Evolutionary conservation across 2,888 invertebrate species (phyloP), one percentile per base, ranked within the genome.

Genomic region (Esperia sulphurella): DNA sequence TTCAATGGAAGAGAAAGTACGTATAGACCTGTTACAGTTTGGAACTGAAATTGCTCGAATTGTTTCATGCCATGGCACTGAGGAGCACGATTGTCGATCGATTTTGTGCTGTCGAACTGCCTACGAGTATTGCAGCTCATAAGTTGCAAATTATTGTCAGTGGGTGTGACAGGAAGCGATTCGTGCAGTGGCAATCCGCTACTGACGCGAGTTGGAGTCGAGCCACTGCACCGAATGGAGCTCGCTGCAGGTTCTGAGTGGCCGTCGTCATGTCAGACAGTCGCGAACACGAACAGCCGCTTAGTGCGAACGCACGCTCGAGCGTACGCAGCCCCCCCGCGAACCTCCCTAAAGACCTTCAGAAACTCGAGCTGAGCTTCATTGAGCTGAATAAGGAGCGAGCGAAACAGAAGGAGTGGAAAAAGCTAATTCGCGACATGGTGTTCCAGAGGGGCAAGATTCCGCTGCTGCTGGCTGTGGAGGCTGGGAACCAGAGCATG

Each of bases 401-500:
- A 52, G 89, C 90, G 53, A 77, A 81, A 49, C 83, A 89, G 65
- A 87, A 83, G 67, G 87, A 90, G 75, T 91, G 91, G 91, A 88
- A 88, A 83, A 90, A 83, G 79, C 65, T 91, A 91, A 91, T 91
- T 70, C 86, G 89, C 75, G 90, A 91, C 81, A 79, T 90, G 86
- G 83, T 90, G 77, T 92, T 92, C 65, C 91, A 98, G 97, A 94
- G 95, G 84, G 98, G 97, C 58, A 96, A 96, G 90, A 95, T 98
- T 71, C 97, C 99, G 63, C 90, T 99, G 72, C 94, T 98, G 75
- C 91, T 97, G 80, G 97, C 98, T 48, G 96, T 97, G 65, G 97
- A 98, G 85, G 95, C 96, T 29, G 98, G 98, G 47, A 98, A 98
- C 90, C 95, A 97, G 85, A 95, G 96, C 59, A 97, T 98, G 93